These are phyloP conservation scores for Tiliacea aurago DNA, from an alignment of 2,888 invertebrate species.

Conservation along the genomic window DNA sequence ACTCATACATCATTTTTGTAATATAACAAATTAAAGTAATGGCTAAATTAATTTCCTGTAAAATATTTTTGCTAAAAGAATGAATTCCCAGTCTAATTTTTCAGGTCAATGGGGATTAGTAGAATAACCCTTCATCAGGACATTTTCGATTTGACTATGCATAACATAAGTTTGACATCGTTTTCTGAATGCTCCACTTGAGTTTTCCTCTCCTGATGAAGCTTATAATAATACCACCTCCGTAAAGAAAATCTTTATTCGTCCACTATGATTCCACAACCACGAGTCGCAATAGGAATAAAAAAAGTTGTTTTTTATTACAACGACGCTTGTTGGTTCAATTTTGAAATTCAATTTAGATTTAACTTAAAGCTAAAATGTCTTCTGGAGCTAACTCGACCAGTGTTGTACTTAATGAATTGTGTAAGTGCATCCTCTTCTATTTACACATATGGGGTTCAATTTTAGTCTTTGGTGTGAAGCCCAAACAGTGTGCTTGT, in stretches of 20 bases:
- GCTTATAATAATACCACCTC: slow-evolving; percentile 27
- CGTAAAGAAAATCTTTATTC: slow-evolving; percentile 3
- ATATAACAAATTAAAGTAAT: too few relatives aligned
- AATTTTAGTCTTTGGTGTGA: not conserved
- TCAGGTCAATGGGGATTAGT: too few relatives aligned
- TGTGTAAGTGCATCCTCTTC: slow-evolving; percentile 10
- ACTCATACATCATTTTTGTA: too few relatives aligned
- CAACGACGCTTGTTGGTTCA: slow-evolving; percentile 72
- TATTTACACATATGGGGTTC: not conserved
- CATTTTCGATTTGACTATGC: not conserved
- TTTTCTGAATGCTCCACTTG: not conserved
- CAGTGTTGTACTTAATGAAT: slow-evolving; percentile 49
- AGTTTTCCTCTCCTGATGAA: too few relatives aligned
- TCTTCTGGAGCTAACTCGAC: slow-evolving; percentile 30
- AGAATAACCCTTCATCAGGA: too few relatives aligned
- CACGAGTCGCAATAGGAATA: slow-evolving; percentile 70
- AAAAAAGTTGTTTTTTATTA: slow-evolving; percentile 73
- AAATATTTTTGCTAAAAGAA: too few relatives aligned
- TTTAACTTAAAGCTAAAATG: slow-evolving; percentile 64
- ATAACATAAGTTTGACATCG: not conserved
- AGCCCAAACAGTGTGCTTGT: not conserved
- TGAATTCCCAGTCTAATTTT: too few relatives aligned
- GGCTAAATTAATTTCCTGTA: too few relatives aligned
- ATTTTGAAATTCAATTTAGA: slow-evolving; percentile 76
- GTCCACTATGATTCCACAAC: slow-evolving; percentile 34